phyloP scores from a whole-genome alignment of 2,797 vertebrate genomes.

The Tinamus major region DNA sequence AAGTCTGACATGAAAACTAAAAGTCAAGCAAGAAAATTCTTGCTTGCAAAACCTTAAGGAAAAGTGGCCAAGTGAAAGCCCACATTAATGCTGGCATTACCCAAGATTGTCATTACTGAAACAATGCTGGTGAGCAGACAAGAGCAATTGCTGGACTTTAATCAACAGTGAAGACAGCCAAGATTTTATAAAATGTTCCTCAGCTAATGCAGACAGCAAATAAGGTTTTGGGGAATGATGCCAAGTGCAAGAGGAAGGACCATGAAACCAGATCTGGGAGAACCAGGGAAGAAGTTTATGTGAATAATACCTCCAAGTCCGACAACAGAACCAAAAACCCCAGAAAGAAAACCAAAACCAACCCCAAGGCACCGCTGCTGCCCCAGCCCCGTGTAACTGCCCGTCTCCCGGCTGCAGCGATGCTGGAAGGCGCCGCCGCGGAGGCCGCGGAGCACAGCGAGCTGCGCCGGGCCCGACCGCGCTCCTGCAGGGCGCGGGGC shows the following conservation, averaged over 20 bases:
- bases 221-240: conserved; percentile 12
- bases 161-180: conserved; percentile 12
- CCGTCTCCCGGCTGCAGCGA: not conserved
- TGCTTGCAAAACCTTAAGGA: not conserved
- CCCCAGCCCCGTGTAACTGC: not conserved
- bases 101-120: conserved; percentile 3
- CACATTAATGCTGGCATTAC: not conserved
- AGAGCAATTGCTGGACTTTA: not conserved
- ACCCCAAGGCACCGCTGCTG: not conserved
- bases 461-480: not conserved
- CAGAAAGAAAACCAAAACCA: not conserved
- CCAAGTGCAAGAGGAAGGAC: conserved; percentile 25
- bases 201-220: conserved; percentile 25
- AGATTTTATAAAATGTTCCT: not conserved
- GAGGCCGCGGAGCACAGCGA: not conserved
- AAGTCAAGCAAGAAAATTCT: not conserved
- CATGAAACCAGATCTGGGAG: conserved; percentile 4
- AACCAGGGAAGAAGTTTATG: not conserved
- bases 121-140: not conserved
- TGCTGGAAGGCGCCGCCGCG: not conserved
- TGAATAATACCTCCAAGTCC: not conserved
- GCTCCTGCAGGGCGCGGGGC: not conserved
- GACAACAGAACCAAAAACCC: not conserved
- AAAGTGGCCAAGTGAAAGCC: not conserved
- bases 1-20: not conserved